Base-by-base conservation (phyloP, 2,888 invertebrate species). In the Epicampocera succincta region DNA sequence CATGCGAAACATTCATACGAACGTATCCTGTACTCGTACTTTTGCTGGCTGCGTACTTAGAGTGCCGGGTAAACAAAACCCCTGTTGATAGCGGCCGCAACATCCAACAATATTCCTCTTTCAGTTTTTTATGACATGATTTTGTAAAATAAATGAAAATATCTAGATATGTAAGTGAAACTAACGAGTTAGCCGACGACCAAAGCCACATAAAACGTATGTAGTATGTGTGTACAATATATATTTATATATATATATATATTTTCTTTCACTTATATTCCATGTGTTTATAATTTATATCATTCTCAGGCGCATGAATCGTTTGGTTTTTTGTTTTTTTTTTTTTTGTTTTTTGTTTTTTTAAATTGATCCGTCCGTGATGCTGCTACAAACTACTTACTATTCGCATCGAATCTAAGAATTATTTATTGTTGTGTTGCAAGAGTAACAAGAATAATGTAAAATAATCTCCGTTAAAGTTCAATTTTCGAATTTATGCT, bases 261-360 rank as follows among this genome's bases (percentile, higher is more conserved):
- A 52, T 61, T 79, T 60, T 80, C 33, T 9, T 1, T 29, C 6
- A 29, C 29, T 61, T 72, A 54, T 79, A 65, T 71, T 76, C n/a
- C 58, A 72, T 76, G 66, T 72, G 29, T 61, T 81, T 72, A 81
- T 81, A 76, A 81, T 81, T 81, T 81, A 81, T 81, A 81, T 81
- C 72, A 81, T 81, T 81, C 68, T 72, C 61, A 76, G 75, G 80
- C 76, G 72, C 80, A 76, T 76, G 80, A 81, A 81, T 81, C 76
- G 80, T 72, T 81, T n/a, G n/a, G n/a, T n/a, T n/a, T n/a, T n/a
- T n/a, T n/a, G n/a, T n/a, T n/a, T n/a, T n/a, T n/a, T n/a, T n/a
- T n/a, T n/a, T n/a, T n/a, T n/a, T n/a, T n/a, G n/a, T n/a, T n/a
- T n/a, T n/a, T n/a, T n/a, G n/a, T n/a, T n/a, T n/a, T 81, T 81